Base-by-base conservation (phyloP, 2,113 vertebrate species). In the Columbina picui region DNA sequence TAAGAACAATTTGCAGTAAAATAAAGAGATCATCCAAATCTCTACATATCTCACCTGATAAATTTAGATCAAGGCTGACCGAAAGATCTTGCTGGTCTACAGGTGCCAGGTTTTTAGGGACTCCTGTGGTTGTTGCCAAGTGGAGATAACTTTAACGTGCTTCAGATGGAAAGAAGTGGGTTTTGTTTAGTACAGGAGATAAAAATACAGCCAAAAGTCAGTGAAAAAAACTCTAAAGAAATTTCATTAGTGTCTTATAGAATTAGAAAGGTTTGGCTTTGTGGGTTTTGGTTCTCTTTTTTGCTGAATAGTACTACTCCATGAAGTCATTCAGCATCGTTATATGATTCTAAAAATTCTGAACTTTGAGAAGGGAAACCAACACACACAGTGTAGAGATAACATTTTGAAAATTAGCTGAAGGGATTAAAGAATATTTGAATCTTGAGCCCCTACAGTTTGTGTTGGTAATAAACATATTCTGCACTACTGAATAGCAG, bases 31-130 rank as follows among this genome's bases (percentile, higher is more conserved):
- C 5, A 30, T 92, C 63, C 20, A 90, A 76, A 83, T 80, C 53
- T 57, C 20, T 92, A 9, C 17, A 21, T 76, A 34, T 64, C 29
- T 60, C 27, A 32, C 30, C 56, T 87, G 60, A 30, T 78, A 45
- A 87, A 87, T 94, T 75, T 76, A 89, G 49, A 79, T 95, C 69
- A 83, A 74, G 27, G 43, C 76, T 90, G 57, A 77, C 39, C 26
- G 65, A 65, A 86, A 63, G 17, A 78, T 93, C 27, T 82, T 91
- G 41, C 43, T 86, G 38, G 21, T 89, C 61, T 91, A 30, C n/a
- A 81, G 30, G 78, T 83, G 25, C 74, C 47, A n/a, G 13, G 10
- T 49, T 96, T 84, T 87, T 83, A 84, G 84, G 82, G 80, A 85
- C 38, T 69, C 47, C 34, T 75, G 5, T 77, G 9, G 9, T 57